Percentiles rank a stretch among this genome's conserved stretches.
Evolutionary conservation across 30 jellyfish, hydroid and myxozoan species (phyloP).

Genomic region (Hydra vulgaris): DNA sequence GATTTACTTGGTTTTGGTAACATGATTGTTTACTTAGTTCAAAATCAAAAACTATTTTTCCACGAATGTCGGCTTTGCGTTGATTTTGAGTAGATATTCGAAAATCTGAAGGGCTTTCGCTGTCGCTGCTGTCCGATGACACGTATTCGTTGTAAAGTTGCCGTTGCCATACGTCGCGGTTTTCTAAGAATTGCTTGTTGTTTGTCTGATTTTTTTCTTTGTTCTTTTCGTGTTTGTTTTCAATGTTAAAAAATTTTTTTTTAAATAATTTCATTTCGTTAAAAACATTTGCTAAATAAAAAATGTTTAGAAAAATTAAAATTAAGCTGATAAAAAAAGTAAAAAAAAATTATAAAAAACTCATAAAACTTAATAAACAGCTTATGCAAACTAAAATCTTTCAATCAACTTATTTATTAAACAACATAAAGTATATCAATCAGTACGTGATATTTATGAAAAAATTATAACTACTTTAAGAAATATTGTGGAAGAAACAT

Average conservation of each 20-base stretch:
- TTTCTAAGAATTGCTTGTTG: background rate
- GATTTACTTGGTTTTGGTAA: background rate
- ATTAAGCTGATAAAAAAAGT: no score
- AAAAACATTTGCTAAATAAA: no score
- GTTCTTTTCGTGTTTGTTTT: background rate
- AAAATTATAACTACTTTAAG: no score
- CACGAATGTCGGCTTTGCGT: background rate
- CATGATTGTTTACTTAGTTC: background rate
- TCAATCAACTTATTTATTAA: no score
- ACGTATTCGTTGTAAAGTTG: slow-evolving; percentile 1
- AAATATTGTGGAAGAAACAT: no score
- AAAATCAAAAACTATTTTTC: slow-evolving; percentile 3
- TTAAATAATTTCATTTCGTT: background rate
- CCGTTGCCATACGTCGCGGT: background rate
- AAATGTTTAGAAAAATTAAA: no score
- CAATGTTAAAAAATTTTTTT: background rate
- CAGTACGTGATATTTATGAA: no score
- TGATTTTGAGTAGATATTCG: background rate
- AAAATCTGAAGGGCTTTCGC: background rate
- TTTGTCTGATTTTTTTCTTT: background rate
- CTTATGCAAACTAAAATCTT: no score
- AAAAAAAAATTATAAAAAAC: no score
- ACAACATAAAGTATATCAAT: no score
- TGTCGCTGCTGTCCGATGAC: slow-evolving; percentile 7
- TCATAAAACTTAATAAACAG: no score